phyloP scores from a whole-genome alignment of 2,113 vertebrate genomes.

The Lipophrys pholis region DNA sequence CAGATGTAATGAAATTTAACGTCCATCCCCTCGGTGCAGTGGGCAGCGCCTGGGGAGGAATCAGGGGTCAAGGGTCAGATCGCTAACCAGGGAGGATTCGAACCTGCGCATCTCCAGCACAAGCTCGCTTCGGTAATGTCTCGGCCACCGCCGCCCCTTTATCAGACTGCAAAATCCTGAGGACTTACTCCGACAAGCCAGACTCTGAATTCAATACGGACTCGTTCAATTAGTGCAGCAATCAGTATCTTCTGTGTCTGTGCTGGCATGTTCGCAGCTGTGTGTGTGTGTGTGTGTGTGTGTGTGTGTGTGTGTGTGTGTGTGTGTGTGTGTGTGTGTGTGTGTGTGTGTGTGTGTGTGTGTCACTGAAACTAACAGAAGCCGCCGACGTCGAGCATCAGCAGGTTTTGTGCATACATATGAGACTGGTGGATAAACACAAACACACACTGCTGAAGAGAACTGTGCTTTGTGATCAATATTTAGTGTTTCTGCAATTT shows the following conservation, averaged over 20 bases:
- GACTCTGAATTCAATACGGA: too few species aligned
- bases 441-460: constrained; percentile 22
- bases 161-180: too few species aligned
- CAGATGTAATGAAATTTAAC: too few species aligned
- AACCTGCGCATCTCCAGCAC: too few species aligned
- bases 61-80: too few species aligned
- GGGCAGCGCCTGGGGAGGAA: too few species aligned
- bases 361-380: background rate
- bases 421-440: background rate
- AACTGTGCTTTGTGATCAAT: constrained; percentile 43
- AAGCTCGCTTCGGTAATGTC: too few species aligned
- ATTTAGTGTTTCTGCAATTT: constrained; percentile 46
- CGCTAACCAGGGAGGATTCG: too few species aligned
- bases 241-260: background rate
- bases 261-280: background rate
- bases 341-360: background rate
- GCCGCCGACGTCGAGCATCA: background rate
- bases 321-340: background rate
- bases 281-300: background rate
- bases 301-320: constrained; percentile 5
- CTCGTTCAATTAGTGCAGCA: too few species aligned
- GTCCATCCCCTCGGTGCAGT: too few species aligned
- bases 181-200: too few species aligned
- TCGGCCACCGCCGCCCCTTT: too few species aligned
- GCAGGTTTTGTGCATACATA: constrained; percentile 16